phyloP scores from a whole-genome alignment of 2,888 invertebrate genomes.

The Thysanoteuthis rhombus region DNA sequence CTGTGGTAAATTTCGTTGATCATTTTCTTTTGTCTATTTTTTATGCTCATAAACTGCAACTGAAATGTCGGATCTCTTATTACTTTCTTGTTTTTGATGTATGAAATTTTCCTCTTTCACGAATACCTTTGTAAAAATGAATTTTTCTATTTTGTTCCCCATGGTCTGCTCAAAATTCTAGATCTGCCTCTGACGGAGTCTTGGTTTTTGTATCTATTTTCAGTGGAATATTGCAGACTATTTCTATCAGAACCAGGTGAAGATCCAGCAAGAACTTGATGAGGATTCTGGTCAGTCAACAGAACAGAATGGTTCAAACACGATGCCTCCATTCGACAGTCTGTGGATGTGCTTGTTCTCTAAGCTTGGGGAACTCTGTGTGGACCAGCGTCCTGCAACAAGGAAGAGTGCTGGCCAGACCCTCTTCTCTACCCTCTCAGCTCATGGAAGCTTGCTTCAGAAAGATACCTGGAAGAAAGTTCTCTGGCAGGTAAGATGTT shows the following conservation, averaged over 20 bases:
- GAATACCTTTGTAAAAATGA: too few species aligned
- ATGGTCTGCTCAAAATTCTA: too few species aligned
- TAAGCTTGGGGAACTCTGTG: slow-evolving; percentile 77
- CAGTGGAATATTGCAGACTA: slow-evolving; percentile 99
- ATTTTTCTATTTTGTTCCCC: too few species aligned
- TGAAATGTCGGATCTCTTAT: too few species aligned
- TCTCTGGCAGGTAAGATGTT: slow-evolving; percentile 79
- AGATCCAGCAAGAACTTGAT: slow-evolving; percentile 60
- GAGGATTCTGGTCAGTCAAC: slow-evolving; percentile 38
- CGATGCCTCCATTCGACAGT: slow-evolving; percentile 79
- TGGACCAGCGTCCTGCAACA: slow-evolving; percentile 93
- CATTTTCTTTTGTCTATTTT: too few species aligned
- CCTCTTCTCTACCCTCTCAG: slow-evolving; percentile 94
- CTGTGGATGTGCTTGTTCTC: slow-evolving; percentile 92
- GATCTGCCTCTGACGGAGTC: too few species aligned
- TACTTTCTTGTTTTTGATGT: too few species aligned
- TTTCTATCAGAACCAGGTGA: slow-evolving; percentile 91
- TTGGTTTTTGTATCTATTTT: slow-evolving; percentile 54
- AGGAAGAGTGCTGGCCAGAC: slow-evolving; percentile 97
- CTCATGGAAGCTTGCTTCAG: slow-evolving; percentile 89
- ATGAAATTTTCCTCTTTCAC: too few species aligned
- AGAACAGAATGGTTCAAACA: slow-evolving; percentile 34
- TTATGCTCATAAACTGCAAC: too few species aligned
- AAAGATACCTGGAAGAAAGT: slow-evolving; percentile 93
- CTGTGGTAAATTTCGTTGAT: too few species aligned